Base-by-base conservation (phyloP, 64 coral and sea anemone genomes). In the Actinia tenebrosa region DNA sequence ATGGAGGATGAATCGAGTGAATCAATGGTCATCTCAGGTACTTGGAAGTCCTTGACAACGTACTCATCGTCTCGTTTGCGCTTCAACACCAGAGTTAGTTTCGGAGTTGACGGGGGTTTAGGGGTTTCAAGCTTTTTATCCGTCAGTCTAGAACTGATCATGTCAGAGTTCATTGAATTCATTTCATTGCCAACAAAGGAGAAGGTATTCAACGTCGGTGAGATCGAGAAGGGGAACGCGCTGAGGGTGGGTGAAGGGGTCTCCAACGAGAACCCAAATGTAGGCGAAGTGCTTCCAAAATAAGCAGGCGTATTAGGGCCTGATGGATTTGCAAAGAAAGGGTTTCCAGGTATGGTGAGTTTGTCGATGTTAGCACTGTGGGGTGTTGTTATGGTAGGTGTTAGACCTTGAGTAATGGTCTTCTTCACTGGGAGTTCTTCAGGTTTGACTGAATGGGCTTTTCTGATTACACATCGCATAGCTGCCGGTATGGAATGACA, bases 31-130 rank as follows among this genome's bases (percentile, higher is more conserved):
- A 84, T 55, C 19, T 90, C 91, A 6, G 91, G 91, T 26, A 96
- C 19, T 42, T 93, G 91, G 25, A 87, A 79, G 64, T 93, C 91
- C 66, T 96, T 84, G 43, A 97, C 90, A 18, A 97, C 94, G 83
- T 97, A 97, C 63, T 97, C 94, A 56, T 97, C 92, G 45, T 84
- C 94, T 50, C 94, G 66, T 83, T 97, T 97, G 4, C 94, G 80
- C 59, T 97, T 97, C 3, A 97, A 44, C 53, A 87, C 89, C 7
- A 97, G 55, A 85, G 91, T 97, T 9, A 97, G 89, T 75, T 93
- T 97, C 37, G 92, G 92, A 16, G 87, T 68, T 16, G 83, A 85
- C 9, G 59, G 89, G 9, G 75, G 84, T 62, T 92, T 92, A 60
- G 94, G 88, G 0, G 94, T 90, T 22, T 97, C 91, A 13, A 89